Base-by-base conservation (phyloP, 23 tunicate species). In the Styela plicata region DNA sequence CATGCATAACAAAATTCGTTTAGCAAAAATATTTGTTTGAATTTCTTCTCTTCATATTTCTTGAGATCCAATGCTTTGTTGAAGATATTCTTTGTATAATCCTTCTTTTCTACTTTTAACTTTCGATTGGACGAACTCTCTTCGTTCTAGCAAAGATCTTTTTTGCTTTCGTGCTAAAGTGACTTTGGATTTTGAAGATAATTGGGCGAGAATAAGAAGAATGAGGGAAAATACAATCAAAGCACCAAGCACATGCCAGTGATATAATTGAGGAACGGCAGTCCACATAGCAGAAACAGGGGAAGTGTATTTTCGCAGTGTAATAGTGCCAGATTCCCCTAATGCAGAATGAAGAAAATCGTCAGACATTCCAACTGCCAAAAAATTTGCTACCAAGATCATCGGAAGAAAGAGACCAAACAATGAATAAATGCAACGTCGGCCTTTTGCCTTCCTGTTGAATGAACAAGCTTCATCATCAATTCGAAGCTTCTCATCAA, bases 1-100 rank as follows among this genome's bases (percentile, higher is more conserved):
- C n/a, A n/a, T n/a, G n/a, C n/a, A n/a, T n/a, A n/a, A 62, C 21
- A 62, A 62, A 62, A 23, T 62, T 62, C 64, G 20, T n/a, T 62
- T 62, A 23, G 22, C 65, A 62, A 0, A 21, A 21, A 21, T n/a
- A 62, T 62, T 62, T 62, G n/a, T n/a, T n/a, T n/a, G n/a, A n/a
- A n/a, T n/a, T n/a, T n/a, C n/a, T n/a, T n/a, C n/a, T n/a, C 0
- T 33, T 90, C 73, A 91, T 36, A 92, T 79, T 37, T 92, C 97
- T 63, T 92, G 79, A 1, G 97, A 82, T 26, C 92, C 91, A 44
- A 92, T 88, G 62, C 92, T 88, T 80, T 92, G 97, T 69, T 87
- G 86, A 44, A 92, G 97, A 80, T 92, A 92, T 35, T 87, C 89
- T 37, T 87, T 87, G 86, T 92, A 92, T 52, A 92, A 80, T 23